Percentiles rank a stretch among this genome's conserved stretches.
phyloP scores from a whole-genome alignment of 2,888 invertebrate genomes.

The Heliconius erato region DNA sequence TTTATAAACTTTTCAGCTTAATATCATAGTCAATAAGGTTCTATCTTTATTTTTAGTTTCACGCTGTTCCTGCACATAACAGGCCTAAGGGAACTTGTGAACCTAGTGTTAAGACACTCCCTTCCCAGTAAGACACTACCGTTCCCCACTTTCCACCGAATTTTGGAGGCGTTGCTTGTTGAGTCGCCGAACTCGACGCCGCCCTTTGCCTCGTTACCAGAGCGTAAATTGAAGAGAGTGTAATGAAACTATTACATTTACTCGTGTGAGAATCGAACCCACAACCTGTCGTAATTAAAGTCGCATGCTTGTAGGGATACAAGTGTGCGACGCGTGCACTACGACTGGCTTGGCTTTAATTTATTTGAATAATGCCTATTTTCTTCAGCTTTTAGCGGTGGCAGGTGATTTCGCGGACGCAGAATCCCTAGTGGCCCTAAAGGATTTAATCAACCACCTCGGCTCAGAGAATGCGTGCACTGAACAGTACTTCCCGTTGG shows the following conservation, averaged over 20 bases:
- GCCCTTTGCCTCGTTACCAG: too few species aligned
- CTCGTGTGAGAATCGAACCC: neutral
- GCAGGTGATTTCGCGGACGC: constrained; percentile 97
- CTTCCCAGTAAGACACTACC: too few species aligned
- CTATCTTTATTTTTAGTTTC: neutral
- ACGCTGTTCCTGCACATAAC: neutral
- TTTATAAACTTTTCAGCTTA: too few species aligned
- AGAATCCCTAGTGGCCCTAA: constrained; percentile 95
- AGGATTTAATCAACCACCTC: constrained; percentile 95
- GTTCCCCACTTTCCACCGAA: neutral
- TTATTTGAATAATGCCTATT: neutral
- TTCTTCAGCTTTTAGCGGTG: constrained; percentile 89
- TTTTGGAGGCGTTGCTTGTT: too few species aligned
- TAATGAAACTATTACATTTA: too few species aligned
- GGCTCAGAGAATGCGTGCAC: constrained; percentile 95
- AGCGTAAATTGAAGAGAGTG: too few species aligned
- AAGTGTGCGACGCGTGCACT: neutral
- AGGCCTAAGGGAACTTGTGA: neutral
- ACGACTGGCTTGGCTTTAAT: neutral
- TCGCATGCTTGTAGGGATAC: neutral
- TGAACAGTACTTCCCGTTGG: constrained; percentile 95
- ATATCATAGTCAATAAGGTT: neutral
- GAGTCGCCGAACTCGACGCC: too few species aligned
- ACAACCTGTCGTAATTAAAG: neutral
- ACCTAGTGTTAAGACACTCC: neutral